Evolutionary conservation across 1,140 invertebrate genomes (phyloP), one percentile per base, ranked within the genome.

Genomic region (Tenebrio molitor): DNA sequence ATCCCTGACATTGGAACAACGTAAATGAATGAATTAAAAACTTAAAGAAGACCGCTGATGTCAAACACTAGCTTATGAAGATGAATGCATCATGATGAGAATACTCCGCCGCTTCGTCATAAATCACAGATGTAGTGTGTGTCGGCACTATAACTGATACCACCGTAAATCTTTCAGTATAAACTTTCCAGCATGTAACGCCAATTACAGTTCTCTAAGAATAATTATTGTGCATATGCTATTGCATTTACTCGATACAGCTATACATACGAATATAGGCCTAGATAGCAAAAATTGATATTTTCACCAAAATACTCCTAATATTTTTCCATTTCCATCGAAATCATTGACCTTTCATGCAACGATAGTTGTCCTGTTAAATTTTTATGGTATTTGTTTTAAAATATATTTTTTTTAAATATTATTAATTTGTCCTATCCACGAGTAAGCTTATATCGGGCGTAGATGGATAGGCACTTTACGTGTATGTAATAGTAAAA

Each of bases 141-240:
- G 44, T 50, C 44, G 44, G 44, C 44, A 50, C 44, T 50, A 50
- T 44, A 42, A 50, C 44, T 50, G 44, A 50, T 50, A 50, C 44
- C 17, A n/a, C 44, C 17, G 44, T 50, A 50, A 50, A 50, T 50
- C 44, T 50, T 21, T 50, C 44, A 21, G 15, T 50, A 19, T 17
- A 10, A 50, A 50, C 44, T 50, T 42, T 17, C 44, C 44, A 50
- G 44, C 44, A 21, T 19, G 44, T 50, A 50, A 42, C 16, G 19
- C 44, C 44, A 50, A 50, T 50, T 50, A 50, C 17, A 50, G 14
- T 16, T 42, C 44, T 50, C 44, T 17, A n/a, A 17, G 17, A 19
- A 21, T 50, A 50, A 50, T 50, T 50, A 50, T 17, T n/a, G 16
- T 50, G 21, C 44, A 50, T 50, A 50, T 17, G 44, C 44, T 50